Base-by-base conservation (phyloP, 2,113 vertebrate species). In the Percopsis transmontana region DNA sequence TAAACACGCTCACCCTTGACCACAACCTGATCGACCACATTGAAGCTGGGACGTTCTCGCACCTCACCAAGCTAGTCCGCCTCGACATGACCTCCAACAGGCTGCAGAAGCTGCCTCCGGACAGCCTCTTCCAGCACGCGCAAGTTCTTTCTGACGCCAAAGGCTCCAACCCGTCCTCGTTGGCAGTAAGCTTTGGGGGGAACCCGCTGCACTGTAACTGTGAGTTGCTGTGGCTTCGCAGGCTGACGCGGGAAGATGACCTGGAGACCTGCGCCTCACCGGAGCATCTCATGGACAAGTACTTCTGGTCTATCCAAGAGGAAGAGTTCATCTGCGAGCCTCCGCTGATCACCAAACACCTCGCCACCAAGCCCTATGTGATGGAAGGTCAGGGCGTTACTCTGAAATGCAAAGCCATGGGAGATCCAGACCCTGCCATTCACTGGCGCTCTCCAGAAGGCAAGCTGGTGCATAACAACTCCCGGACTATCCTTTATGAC, bases 171-270 rank as follows among this genome's bases (percentile, higher is more conserved):
- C 93, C 92, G 0, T 93, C 93, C 0, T 88, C 89, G 0, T 72
- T 96, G 77, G 91, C 94, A 0, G 94, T 97, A 58, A 97, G 95
- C 79, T 96, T 97, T 0, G 96, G 95, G 0, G 96, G 96, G 0
- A 98, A 98, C 89, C 96, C 96, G 0, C 70, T 98, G 11, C 96
- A 98, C 23, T 98, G 96, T 54, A 98, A 98, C 88, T 98, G 96
- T 0, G 96, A 98, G 82, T 77, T 98, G 41, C 92, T 97, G 13
- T 98, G 96, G 96, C 85, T 98, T 0, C 90, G 96, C 13, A 88
- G 96, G 1, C 75, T 97, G 52, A 95, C 94, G 0, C 64, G 92
- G 1, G 93, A 96, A 58, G 96, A 97, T 0, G 94, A 97, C 47
- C 50, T 98, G 81, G 96, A 98, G 87, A 98, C 96, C 0, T 98